Base-by-base conservation (phyloP, 2,797 vertebrate species). In the Hafferia zeledoni region DNA sequence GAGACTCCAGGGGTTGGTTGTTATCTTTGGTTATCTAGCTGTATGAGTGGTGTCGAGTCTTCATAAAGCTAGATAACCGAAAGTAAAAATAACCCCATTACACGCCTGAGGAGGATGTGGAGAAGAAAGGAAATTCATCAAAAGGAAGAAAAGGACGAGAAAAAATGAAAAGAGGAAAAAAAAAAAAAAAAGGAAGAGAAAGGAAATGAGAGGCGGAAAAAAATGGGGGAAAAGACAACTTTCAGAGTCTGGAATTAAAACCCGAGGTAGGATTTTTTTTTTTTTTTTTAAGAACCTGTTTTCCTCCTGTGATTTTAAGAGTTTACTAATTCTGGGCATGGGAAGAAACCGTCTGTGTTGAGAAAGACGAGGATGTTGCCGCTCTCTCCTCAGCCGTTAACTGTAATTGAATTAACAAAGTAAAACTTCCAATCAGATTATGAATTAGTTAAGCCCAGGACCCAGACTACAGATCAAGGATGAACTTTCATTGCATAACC, bases 21-120 rank as follows among this genome's bases (percentile, higher is more conserved):
- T 81, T 98, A 98, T 98, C 98, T 98, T 98, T 98, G 98, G 98
- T 98, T 98, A 98, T 98, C 98, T 98, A 98, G 98, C 98, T 98
- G 98, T 98, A 98, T 98, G 97, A 98, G 97, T 98, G 98, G 98
- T 96, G 98, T 99, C 98, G 97, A 99, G 98, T 99, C 98, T 99
- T 99, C 99, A 99, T 99, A 99, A 99, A 99, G 99, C 99, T 99
- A 99, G 99, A 99, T 99, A 99, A 99, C 99, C 99, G 99, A 99
- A 99, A 99, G 99, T 99, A 99, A 99, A 99, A 99, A 89, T 92
- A 95, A 99, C 99, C 99, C 99, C 98, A 99, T 97, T 98, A 97
- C 97, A 97, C 97, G 97, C 97, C 97, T 97, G 96, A 94, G 94
- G 95, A 90, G 90, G 91, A 94, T 96, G 91, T 91, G 90, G 90